Base-by-base conservation (phyloP, 2,797 vertebrate genomes). In the Saxicola maurus region DNA sequence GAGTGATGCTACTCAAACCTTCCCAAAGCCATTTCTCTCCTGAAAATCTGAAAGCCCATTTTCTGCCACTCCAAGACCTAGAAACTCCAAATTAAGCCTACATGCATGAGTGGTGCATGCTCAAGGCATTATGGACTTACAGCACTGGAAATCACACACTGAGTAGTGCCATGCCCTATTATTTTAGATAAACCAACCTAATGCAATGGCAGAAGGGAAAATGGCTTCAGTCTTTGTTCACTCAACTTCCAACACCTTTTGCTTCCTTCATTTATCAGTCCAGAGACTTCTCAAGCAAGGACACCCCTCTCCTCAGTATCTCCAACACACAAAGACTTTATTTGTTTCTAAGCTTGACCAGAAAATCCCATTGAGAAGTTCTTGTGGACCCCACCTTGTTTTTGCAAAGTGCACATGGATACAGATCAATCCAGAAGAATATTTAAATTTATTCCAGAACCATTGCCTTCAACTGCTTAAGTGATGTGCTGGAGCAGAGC, bases 1-100 rank as follows among this genome's bases (percentile, higher is more conserved):
- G 73, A 92, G 56, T 61, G 77, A 90, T 57, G 35, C 52, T 71
- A 46, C 66, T 92, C 73, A 73, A 68, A 82, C 59, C 71, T 60
- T 73, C 28, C 38, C 57, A 46, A 60, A 33, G 66, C 66, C 45
- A 51, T 25, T 87, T 69, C 69, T 66, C 73, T 66, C 38, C 14
- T 25, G 55, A 15, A 67, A 68, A 74, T 81, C 55, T 66, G 55
- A 92, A 69, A 81, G 40, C 17, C 40, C 79, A 56, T 71, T 67
- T 87, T 84, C 42, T 87, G 66, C 48, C 38, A 31, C 40, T 48
- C 51, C n/a, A 27, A 78, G 43, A 77, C 65, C 51, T 6, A 42
- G 53, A 82, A 71, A 72, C 7, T 37, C 66, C 40, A 35, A 49
- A 30, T 3, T 9, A 64, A 74, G 42, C 16, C 35, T 33, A 35